Evolutionary conservation across 2,888 invertebrate species (phyloP), one percentile per base, ranked within the genome.

Genomic region (Caenorhabditis zanzibari): DNA sequence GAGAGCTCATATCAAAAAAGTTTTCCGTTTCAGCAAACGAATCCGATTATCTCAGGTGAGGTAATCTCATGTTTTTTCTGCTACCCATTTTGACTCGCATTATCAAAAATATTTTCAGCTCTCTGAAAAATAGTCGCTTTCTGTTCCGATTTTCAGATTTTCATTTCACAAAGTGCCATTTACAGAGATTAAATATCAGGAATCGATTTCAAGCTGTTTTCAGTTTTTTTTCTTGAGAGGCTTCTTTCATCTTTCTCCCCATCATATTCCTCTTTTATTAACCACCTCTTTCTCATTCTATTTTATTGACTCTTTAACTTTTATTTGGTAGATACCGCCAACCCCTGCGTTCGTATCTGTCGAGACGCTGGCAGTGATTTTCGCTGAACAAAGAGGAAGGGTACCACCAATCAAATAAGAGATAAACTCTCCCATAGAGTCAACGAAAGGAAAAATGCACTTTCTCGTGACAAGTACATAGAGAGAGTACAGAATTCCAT

Each of bases 381-480:
- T 63, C 26, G 41, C 32, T 79, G 79, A 63, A 72, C 79, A 79
- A 72, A 79, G 79, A 71, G 22, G 61, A 52, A 38, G 7, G 38
- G 68, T 54, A 68, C 68, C 61, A 64, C 54, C 79, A 71, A 77
- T 79, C 79, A 79, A 79, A 79, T 71, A 77, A 71, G 79, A 79
- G 64, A 79, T 19, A 47, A 14, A 19, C 64, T 71, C 58, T 26
- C 59, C 26, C 24, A 35, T 12, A 9, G 19, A 58, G 38, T 38
- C 54, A n/a, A 19, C 38, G 26, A 19, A 14, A 19, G 5, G n/a
- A 14, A 19, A 12, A 66, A 35, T 52, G 66, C 66, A 66, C 66
- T 66, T 66, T 66, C 35, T 32, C 38, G 16, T 49, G 28, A 66
- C 66, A 52, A 66, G 66, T 66, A 35, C 66, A 66, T 19, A 10